Evolutionary conservation across 2,888 invertebrate genomes (phyloP).

Genomic region (Napeogenes inachia): DNA sequence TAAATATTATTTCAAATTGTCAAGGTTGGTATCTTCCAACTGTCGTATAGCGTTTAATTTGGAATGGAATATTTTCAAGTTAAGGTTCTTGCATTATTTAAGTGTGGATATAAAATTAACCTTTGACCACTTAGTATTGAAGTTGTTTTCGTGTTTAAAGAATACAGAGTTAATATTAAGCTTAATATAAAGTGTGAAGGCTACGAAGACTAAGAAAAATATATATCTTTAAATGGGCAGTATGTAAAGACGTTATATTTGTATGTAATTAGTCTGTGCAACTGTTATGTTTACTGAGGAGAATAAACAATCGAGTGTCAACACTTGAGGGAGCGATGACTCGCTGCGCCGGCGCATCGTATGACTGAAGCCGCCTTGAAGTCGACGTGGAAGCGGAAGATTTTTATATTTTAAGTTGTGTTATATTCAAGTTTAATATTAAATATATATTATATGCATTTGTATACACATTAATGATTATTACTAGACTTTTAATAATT

Average conservation of each 20-base stretch:
- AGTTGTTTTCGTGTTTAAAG: slow-evolving; percentile 3
- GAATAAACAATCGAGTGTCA: slow-evolving; percentile 70
- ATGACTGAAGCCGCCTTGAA: slow-evolving; percentile 18
- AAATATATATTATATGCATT: no score
- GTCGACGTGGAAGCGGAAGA: slow-evolving; percentile 4
- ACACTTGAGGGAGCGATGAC: slow-evolving; percentile 74
- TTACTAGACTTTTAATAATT: no score
- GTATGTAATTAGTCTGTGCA: slow-evolving; percentile 61
- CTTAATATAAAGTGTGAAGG: slow-evolving; percentile 1
- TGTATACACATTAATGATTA: no score
- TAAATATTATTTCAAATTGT: no score
- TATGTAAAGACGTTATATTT: slow-evolving; percentile 42
- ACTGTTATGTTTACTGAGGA: slow-evolving; percentile 61
- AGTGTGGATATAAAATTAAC: slow-evolving; percentile 5
- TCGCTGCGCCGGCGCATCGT: slow-evolving; percentile 37
- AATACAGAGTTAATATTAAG: slow-evolving; percentile 1
- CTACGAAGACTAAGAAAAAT: slow-evolving; percentile 2
- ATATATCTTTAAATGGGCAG: slow-evolving; percentile 24
- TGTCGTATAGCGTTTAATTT: no score
- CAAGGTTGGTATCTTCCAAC: no score
- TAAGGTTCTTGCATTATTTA: neutral
- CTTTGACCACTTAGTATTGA: slow-evolving; percentile 2
- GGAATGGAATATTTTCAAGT: neutral
- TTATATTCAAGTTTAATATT: no score
- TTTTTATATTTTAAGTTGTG: no score